Evolutionary conservation across 2,797 vertebrate genomes (phyloP), one percentile per base, ranked within the genome.

Genomic region (Typhlichthys subterraneus): DNA sequence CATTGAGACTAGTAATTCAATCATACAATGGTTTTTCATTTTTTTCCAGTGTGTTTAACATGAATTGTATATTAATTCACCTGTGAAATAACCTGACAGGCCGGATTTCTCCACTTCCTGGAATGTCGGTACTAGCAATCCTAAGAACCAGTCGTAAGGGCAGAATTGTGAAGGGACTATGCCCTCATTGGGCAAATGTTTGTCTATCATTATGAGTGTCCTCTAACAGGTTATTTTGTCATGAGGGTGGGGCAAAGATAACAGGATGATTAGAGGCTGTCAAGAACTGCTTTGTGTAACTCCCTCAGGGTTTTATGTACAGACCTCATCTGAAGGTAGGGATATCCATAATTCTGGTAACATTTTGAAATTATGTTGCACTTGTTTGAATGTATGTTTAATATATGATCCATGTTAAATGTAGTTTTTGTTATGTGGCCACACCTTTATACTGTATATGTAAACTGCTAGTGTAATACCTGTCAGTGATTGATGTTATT

Each of bases 121-220:
- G 59, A 78, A 74, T 68, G 52, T 5, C 10, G 64, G 45, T 57
- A 10, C 12, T 8, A 6, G 38, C 12, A 13, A 58, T 45, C 2
- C 10, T 0, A 1, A 17, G 10, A 11, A 45, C 49, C 59, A 69
- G 53, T 58, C 0, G 52, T 1, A 45, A 29, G 11, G 53, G 5
- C 23, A n/a, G 9, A 50, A 33, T 33, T 12, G 14, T 3, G 29
- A 57, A 7, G 23, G 53, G 8, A 0, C 53, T 19, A 31, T 9
- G 51, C 56, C 2, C 9, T 14, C 61, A 84, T 85, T 85, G 84
- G 81, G 63, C 63, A 48, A 67, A 5, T 7, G 42, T 42, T 15
- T 53, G 53, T 61, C 1, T 0, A 15, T 54, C 65, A 74, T 57
- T 38, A 57, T 60, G 42, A 53, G 53, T 60, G 58, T 54, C 46